These are phyloP conservation scores for Prorops nasuta DNA, from an alignment of 1,140 invertebrate genomes.

Conservation along the genomic window DNA sequence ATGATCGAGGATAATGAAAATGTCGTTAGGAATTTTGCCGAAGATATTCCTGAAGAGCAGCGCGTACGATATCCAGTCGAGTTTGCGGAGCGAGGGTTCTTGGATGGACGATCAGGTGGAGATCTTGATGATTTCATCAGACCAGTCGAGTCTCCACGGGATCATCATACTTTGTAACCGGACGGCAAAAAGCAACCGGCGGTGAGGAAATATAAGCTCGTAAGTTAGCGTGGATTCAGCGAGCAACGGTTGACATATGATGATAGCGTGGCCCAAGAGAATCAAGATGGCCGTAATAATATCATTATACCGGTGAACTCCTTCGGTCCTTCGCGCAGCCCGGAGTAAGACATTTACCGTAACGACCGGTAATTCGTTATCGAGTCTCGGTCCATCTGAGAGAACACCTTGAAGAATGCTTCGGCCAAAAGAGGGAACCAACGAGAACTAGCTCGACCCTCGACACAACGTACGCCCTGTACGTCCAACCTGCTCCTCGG, in stretches of 20 bases:
- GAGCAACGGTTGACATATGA: conserved; percentile 44
- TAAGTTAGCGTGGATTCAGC: conserved; percentile 38
- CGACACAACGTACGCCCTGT: no score
- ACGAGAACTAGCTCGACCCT: no score
- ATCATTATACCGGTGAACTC: conserved; percentile 45
- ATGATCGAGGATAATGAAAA: no score
- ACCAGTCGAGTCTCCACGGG: conserved; percentile 29
- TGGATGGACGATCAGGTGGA: conserved; percentile 42
- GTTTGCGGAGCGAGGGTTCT: no score
- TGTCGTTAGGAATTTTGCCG: no score
- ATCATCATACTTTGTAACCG: conserved; percentile 50
- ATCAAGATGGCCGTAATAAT: conserved; percentile 50
- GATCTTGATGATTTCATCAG: conserved; percentile 43
- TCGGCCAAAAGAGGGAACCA: no score
- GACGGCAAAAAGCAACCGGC: conserved; percentile 35
- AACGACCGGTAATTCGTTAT: conserved; percentile 38
- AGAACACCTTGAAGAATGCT: no score
- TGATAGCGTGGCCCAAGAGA: conserved; percentile 42
- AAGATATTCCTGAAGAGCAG: no score
- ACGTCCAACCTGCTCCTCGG: no score
- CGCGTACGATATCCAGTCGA: no score
- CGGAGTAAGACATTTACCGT: conserved; percentile 41
- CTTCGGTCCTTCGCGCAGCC: conserved; percentile 26
- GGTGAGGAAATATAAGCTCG: conserved; percentile 34
- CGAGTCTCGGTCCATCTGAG: no score